Conservation (phyloP, 1,140 invertebrate species). For the Drosophila serrata region DNA sequence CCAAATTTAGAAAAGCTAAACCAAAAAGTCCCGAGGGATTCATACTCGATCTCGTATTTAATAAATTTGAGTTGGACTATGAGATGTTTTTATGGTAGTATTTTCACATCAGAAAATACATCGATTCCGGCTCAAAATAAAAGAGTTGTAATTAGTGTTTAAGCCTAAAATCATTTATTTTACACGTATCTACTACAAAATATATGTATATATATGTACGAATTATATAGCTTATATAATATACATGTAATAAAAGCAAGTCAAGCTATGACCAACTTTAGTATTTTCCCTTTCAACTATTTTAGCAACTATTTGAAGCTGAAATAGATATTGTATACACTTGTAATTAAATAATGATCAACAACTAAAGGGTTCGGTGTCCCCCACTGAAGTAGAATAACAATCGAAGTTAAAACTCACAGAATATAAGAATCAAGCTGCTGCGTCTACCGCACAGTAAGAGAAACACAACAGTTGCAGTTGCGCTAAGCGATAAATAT, state of each 20-base stretch:
- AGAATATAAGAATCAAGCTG: slow-evolving; percentile 17
- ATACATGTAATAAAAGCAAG: slow-evolving; percentile 54
- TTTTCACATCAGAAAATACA: background rate
- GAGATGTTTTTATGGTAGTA: background rate
- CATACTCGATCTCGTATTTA: no score
- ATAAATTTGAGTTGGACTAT: background rate
- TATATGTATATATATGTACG: slow-evolving; percentile 51
- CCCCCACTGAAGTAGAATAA: slow-evolving; percentile 22
- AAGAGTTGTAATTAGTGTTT: slow-evolving; percentile 35
- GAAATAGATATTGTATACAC: slow-evolving; percentile 30
- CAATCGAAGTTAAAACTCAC: slow-evolving; percentile 22
- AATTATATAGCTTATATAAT: slow-evolving; percentile 59
- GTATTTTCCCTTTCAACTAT: slow-evolving; percentile 19
- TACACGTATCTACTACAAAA: slow-evolving; percentile 67
- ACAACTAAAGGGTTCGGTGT: slow-evolving; percentile 41
- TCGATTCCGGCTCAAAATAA: background rate
- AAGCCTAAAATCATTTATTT: slow-evolving; percentile 76
- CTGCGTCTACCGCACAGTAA: slow-evolving; percentile 15
- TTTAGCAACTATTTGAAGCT: slow-evolving; percentile 42
- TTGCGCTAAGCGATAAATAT: slow-evolving; percentile 34
- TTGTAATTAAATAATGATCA: slow-evolving; percentile 45
- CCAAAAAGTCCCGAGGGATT: no score
- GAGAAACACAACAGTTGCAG: slow-evolving; percentile 20
- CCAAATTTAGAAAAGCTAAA: no score
- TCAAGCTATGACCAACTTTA: slow-evolving; percentile 50